Conservation (phyloP, 2,888 invertebrate genomes). For the Nomada ruficornis region DNA sequence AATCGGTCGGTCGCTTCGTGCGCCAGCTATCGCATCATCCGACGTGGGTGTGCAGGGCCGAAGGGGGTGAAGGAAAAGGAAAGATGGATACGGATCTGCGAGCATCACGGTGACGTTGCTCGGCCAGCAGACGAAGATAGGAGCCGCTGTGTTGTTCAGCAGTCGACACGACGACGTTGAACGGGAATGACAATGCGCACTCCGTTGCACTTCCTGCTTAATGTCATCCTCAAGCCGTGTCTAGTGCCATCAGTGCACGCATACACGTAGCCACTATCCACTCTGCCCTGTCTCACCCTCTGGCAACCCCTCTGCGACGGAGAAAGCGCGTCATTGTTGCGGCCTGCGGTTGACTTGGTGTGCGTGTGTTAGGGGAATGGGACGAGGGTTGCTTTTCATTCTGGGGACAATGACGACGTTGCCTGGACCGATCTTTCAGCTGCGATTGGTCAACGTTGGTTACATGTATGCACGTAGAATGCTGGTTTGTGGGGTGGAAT, state of each 20-base stretch:
- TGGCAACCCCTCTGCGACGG: not conserved
- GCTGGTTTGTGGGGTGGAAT: not conserved
- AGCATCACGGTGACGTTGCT: slow-evolving; percentile 14
- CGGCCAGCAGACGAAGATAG: slow-evolving; percentile 21
- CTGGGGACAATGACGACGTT: slow-evolving; percentile 61
- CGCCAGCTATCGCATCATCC: not conserved
- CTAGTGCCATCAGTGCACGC: slow-evolving; percentile 74
- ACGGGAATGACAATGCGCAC: slow-evolving; percentile 74
- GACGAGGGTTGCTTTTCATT: slow-evolving; percentile 56
- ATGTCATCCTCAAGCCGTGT: slow-evolving; percentile 75
- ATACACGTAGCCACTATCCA: slow-evolving; percentile 47
- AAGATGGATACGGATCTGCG: not conserved
- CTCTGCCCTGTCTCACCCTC: not conserved
- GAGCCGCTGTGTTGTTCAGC: slow-evolving; percentile 25
- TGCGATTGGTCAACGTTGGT: slow-evolving; percentile 1
- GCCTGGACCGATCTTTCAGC: slow-evolving; percentile 30
- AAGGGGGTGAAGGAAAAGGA: slow-evolving; percentile 8
- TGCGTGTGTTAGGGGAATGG: slow-evolving; percentile 23
- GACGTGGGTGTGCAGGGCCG: not conserved
- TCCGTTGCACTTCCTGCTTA: slow-evolving; percentile 75
- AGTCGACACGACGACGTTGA: slow-evolving; percentile 64
- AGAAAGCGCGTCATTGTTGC: slow-evolving; percentile 43
- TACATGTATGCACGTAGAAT: not conserved
- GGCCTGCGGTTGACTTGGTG: slow-evolving; percentile 24
- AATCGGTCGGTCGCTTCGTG: slow-evolving; percentile 29